Base-by-base conservation (phyloP, 1,140 invertebrate species). In the Sycophila sp. region DNA sequence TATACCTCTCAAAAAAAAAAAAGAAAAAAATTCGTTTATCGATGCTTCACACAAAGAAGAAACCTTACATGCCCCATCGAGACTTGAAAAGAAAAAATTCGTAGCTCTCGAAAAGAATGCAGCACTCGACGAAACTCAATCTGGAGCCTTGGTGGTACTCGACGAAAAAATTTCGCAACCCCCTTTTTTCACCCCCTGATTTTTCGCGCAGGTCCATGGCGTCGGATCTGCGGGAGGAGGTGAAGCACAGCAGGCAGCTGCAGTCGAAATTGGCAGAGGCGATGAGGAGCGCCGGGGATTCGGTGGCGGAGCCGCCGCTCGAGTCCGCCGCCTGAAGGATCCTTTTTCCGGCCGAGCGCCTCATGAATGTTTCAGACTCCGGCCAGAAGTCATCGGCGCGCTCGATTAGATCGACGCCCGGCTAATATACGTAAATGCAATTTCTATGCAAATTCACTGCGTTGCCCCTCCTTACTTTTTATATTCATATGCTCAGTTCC, bases 341-440 rank as follows among this genome's bases (percentile, higher is more conserved):
- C 6, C 22, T 15, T n/a, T n/a, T n/a, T n/a, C n/a, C n/a, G n/a
- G n/a, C n/a, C n/a, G n/a, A n/a, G n/a, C n/a, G n/a, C 28, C 36
- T 42, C 53, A 58, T 47, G 53, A 67, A 67, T 67, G 22, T 67
- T 58, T 42, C 53, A 58, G 19, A 1, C 11, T 19, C 15, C 10
- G 17, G 11, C 24, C 17, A 66, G 34, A 63, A 63, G 19, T 63
- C 45, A 49, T 63, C 26, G 45, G 5, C n/a, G 13, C 51, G 13
- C 51, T 42, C 49, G 49, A 66, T 55, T 66, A 36, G 34, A 55
- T 26, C 34, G 47, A n/a, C 24, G 26, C 22, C 15, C 6, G 36
- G n/a, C n/a, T n/a, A n/a, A 10, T 19, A 11, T 3, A 51, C 55
- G 34, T 45, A 55, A 58, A 67, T 67, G 64, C 64, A 67, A 67